Evolutionary conservation across 2,888 invertebrate species (phyloP).

Genomic region (Melolontha melolontha): DNA sequence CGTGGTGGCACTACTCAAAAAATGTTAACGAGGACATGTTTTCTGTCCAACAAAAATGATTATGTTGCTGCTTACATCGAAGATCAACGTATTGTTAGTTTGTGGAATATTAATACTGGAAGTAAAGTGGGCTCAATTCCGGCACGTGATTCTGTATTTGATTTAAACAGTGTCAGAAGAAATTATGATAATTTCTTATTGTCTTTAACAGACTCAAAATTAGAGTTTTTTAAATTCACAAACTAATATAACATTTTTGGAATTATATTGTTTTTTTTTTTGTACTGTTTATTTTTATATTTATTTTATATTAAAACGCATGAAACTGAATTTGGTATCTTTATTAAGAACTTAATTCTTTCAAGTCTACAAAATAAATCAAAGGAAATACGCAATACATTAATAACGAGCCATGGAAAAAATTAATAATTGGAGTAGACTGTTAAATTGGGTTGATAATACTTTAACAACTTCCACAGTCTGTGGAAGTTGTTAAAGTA

Average conservation of each 20-base stretch:
- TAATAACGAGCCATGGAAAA: too few relatives aligned
- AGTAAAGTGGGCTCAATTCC: slow-evolving; percentile 70
- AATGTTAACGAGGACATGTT: slow-evolving; percentile 75
- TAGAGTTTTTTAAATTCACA: slow-evolving; percentile 73
- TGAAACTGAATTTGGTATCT: too few relatives aligned
- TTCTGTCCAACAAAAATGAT: slow-evolving; percentile 69
- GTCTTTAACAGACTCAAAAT: slow-evolving; percentile 74
- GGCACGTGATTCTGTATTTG: slow-evolving; percentile 75
- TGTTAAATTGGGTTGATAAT: too few relatives aligned
- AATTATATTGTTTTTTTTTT: too few relatives aligned
- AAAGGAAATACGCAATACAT: too few relatives aligned
- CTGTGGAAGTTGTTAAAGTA: too few relatives aligned
- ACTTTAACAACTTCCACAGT: too few relatives aligned
- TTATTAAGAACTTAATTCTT: too few relatives aligned
- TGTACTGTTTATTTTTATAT: too few relatives aligned
- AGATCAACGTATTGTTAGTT: slow-evolving; percentile 72
- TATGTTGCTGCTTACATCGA: slow-evolving; percentile 83
- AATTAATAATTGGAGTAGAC: too few relatives aligned
- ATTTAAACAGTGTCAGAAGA: slow-evolving; percentile 73
- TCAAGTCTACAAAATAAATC: too few relatives aligned
- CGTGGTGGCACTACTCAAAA: slow-evolving; percentile 77
- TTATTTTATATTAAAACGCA: too few relatives aligned
- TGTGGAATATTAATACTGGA: slow-evolving; percentile 74
- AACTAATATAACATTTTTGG: background rate
- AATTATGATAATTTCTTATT: slow-evolving; percentile 70